These are phyloP conservation scores for Drosophila parabipectinata DNA, from an alignment of 1,140 invertebrate genomes.

Conservation along the genomic window DNA sequence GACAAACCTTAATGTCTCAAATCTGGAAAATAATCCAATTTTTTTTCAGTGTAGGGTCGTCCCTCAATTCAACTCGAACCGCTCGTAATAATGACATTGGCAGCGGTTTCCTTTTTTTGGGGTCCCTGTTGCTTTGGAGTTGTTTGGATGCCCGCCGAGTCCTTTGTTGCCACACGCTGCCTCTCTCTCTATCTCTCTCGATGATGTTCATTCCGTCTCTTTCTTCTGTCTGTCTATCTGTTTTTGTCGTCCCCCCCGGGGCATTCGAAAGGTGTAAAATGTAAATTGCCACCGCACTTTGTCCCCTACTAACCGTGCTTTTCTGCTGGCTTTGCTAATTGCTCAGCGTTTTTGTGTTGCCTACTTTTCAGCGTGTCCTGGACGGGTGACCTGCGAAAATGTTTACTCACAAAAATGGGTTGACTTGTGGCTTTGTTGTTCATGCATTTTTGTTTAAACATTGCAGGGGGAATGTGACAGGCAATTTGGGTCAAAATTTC, in stretches of 20 bases:
- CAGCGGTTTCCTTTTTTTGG: slow-evolving; percentile 21
- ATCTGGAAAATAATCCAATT: background rate
- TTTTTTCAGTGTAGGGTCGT: slow-evolving; percentile 1
- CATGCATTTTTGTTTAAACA: slow-evolving; percentile 12
- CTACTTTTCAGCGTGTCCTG: slow-evolving; percentile 29
- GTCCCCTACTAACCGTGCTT: slow-evolving; percentile 1
- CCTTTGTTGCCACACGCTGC: slow-evolving; percentile 66
- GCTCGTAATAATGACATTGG: slow-evolving; percentile 51
- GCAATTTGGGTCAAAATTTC: slow-evolving; percentile 38
- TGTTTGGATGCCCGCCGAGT: slow-evolving; percentile 22
- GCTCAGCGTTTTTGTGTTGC: slow-evolving; percentile 33
- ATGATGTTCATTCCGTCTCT: background rate
- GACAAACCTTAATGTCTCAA: background rate
- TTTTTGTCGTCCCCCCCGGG: slow-evolving; percentile 15
- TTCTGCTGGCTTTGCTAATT: slow-evolving; percentile 35
- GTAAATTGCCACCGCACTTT: slow-evolving; percentile 65
- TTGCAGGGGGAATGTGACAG: slow-evolving; percentile 16
- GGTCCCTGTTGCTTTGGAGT: slow-evolving; percentile 22
- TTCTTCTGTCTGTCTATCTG: slow-evolving; percentile 4
- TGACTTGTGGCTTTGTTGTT: slow-evolving; percentile 11
- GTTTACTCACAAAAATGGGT: slow-evolving; percentile 12
- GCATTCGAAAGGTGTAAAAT: slow-evolving; percentile 75
- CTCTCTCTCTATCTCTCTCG: slow-evolving; percentile 9
- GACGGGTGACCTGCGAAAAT: slow-evolving; percentile 3
- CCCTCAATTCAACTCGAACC: slow-evolving; percentile 9